Conservation (phyloP, 1,140 invertebrate genomes). For the Gonatopus flavifemur region DNA sequence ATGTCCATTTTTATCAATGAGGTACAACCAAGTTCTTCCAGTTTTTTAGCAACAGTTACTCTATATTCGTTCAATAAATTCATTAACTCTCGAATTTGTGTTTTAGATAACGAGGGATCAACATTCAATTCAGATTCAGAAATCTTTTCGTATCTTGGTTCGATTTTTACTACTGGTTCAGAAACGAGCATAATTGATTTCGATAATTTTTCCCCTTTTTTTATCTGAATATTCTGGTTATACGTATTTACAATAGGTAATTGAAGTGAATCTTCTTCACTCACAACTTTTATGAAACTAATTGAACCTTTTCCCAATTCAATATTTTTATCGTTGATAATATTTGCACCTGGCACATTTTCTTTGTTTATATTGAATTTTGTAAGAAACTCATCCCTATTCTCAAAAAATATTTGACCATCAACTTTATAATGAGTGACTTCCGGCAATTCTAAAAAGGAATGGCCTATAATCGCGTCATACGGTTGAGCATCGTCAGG, state of each 20-base stretch:
- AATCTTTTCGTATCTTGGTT: neutral
- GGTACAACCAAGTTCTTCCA: conserved; percentile 9
- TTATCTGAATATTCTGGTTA: no score
- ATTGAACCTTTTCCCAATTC: no score
- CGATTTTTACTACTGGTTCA: no score
- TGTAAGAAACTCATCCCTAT: conserved; percentile 13
- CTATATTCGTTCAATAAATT: conserved; percentile 5
- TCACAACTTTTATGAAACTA: no score
- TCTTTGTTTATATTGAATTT: neutral
- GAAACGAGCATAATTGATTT: no score
- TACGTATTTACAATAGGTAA: no score
- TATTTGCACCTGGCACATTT: no score
- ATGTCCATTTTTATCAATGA: conserved; percentile 7
- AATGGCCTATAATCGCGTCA: conserved; percentile 18
- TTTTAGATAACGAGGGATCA: neutral
- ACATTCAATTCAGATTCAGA: neutral
- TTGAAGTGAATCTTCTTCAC: no score
- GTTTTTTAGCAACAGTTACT: conserved; percentile 7
- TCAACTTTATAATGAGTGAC: no score
- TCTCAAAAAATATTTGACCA: no score
- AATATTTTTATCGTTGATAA: no score
- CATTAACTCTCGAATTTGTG: neutral
- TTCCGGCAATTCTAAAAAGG: conserved; percentile 22
- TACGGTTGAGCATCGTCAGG: conserved; percentile 17
- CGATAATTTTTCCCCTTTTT: no score